Evolutionary conservation across 2,888 invertebrate species (phyloP).

Genomic region (Toxonevra muliebris): DNA sequence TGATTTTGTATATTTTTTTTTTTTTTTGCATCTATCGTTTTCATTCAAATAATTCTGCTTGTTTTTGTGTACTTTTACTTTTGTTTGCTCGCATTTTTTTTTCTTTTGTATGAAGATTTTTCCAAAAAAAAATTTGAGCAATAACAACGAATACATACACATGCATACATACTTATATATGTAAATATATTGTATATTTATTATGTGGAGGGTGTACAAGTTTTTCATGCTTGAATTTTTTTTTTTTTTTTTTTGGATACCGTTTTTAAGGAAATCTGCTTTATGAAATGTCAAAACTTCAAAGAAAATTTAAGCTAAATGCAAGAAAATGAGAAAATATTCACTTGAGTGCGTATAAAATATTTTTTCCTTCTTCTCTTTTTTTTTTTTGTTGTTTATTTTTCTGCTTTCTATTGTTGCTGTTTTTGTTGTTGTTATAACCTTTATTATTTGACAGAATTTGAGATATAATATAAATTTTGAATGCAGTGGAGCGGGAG

Average conservation of each 20-base stretch:
- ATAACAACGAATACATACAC: background rate
- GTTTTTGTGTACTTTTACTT: conserved; percentile 50
- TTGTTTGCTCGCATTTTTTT: conserved; percentile 49
- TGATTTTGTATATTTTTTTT: conserved; percentile 48
- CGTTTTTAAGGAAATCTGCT: conserved; percentile 47
- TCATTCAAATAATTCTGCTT: conserved; percentile 26
- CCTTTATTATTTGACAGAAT: conserved; percentile 56
- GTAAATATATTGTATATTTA: background rate
- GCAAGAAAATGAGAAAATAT: conserved; percentile 59
- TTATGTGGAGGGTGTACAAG: conserved; percentile 12
- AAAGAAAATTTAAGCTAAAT: conserved; percentile 56
- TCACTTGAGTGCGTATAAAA: conserved; percentile 57
- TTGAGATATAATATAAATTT: background rate
- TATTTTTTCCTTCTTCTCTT: conserved; percentile 38
- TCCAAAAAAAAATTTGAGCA: conserved; percentile 5
- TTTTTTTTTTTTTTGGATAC: conserved; percentile 22
- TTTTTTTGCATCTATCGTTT: conserved; percentile 31
- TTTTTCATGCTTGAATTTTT: conserved; percentile 29
- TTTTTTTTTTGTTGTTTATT: conserved; percentile 33
- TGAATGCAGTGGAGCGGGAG: background rate
- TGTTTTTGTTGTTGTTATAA: conserved; percentile 44
- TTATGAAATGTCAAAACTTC: conserved; percentile 61
- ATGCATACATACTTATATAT: too few relatives aligned
- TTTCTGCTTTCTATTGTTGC: conserved; percentile 44
- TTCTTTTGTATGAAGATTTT: background rate